Percentiles rank a stretch among this genome's conserved stretches.
phyloP scores from a whole-genome alignment of 2,113 vertebrate genomes.

The Crotalus horridus region DNA sequence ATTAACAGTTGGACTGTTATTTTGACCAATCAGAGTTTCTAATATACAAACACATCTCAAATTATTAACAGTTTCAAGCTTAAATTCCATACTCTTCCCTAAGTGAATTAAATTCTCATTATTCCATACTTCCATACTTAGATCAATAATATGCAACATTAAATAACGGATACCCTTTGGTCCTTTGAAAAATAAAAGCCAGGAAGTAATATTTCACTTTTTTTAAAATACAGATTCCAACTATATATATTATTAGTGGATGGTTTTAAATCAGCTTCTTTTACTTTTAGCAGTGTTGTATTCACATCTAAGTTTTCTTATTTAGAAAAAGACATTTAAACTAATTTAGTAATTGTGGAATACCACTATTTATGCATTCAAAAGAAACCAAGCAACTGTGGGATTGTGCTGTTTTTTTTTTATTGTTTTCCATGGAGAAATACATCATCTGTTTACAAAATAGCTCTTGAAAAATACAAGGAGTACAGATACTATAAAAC shows the following conservation, averaged over 20 bases:
- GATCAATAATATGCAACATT: neutral
- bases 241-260: neutral
- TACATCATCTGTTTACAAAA: slow-evolving; percentile 90
- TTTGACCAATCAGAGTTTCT: too few species aligned
- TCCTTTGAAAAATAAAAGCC: neutral
- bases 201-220: neutral
- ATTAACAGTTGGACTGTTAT: neutral
- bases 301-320: neutral
- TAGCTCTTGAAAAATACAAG: slow-evolving; percentile 89
- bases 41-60: too few species aligned
- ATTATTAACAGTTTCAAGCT: neutral
- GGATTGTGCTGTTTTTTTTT: slow-evolving; percentile 80
- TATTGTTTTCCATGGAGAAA: slow-evolving; percentile 87
- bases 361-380: slow-evolving; percentile 24
- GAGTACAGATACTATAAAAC: slow-evolving; percentile 87
- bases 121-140: neutral
- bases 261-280: neutral
- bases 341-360: neutral
- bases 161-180: neutral
- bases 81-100: neutral
- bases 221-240: neutral
- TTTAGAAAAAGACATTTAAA: slow-evolving; percentile 21
- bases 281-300: neutral
- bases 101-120: neutral
- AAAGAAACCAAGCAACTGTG: slow-evolving; percentile 67